Conservation (phyloP, 2,113 vertebrate genomes). For the Romanogobio albipinnatus region DNA sequence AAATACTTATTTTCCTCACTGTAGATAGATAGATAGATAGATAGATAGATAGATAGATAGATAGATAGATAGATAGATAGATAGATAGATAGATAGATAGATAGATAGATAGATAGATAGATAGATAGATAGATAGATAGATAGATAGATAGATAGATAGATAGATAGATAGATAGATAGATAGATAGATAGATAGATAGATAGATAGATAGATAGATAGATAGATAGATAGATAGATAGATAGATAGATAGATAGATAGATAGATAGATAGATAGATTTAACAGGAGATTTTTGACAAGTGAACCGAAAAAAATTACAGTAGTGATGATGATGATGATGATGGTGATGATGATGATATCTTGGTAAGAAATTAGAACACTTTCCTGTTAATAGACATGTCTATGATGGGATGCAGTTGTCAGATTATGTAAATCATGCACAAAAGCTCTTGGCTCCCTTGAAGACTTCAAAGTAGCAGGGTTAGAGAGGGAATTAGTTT, state of each 20-base stretch:
- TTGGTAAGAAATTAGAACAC: slow-evolving; percentile 66
- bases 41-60: neutral
- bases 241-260: neutral
- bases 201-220: neutral
- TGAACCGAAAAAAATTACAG: too few relatives aligned
- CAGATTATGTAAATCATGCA: slow-evolving; percentile 76
- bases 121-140: neutral
- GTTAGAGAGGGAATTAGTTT: slow-evolving; percentile 77
- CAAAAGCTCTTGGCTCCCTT: slow-evolving; percentile 67
- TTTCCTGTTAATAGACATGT: slow-evolving; percentile 68
- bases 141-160: neutral
- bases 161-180: neutral
- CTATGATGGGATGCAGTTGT: slow-evolving; percentile 62
- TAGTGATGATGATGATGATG: slow-evolving; percentile 59
- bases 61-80: neutral
- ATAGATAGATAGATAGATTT: neutral
- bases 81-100: neutral
- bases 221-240: neutral
- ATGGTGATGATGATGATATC: slow-evolving; percentile 70
- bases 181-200: neutral
- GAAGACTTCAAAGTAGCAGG: slow-evolving; percentile 75
- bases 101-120: neutral
- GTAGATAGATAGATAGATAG: neutral
- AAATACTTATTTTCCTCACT: too few relatives aligned
- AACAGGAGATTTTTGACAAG: too few relatives aligned